These are phyloP conservation scores for Allolobophora icterica DNA, from an alignment of 2,888 invertebrate genomes.

Conservation along the genomic window DNA sequence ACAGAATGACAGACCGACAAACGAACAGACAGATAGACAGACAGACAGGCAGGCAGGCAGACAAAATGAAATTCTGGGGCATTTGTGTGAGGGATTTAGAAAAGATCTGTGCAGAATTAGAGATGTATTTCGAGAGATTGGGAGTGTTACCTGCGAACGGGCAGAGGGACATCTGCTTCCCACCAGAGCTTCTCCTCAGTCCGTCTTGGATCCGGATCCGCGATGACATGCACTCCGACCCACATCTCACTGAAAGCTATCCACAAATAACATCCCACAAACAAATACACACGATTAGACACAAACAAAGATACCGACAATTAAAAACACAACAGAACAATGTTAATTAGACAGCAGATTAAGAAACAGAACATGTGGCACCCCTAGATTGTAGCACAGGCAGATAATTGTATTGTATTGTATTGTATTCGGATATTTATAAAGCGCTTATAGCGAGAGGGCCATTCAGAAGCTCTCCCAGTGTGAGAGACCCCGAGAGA, in stretches of 20 bases:
- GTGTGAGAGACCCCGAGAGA: too few relatives aligned
- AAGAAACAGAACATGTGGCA: too few relatives aligned
- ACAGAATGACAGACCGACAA: not conserved
- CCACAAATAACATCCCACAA: not conserved
- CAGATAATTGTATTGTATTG: too few relatives aligned
- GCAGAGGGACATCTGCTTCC: conserved; percentile 19
- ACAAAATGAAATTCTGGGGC: not conserved
- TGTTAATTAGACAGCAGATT: not conserved
- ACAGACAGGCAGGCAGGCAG: not conserved
- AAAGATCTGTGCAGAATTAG: too few relatives aligned
- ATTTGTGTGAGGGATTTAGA: too few relatives aligned
- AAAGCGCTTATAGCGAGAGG: too few relatives aligned
- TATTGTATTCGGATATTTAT: too few relatives aligned
- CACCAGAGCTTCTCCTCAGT: not conserved
- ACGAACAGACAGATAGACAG: not conserved
- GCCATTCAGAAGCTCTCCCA: too few relatives aligned
- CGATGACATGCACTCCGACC: not conserved
- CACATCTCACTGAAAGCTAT: not conserved
- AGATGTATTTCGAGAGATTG: too few relatives aligned
- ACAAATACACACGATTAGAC: not conserved
- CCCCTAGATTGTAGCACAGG: too few relatives aligned
- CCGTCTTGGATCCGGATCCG: not conserved
- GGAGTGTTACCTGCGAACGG: not conserved
- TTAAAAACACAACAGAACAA: not conserved
- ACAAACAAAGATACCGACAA: not conserved